Evolutionary conservation across 2,113 vertebrate species (phyloP), one percentile per base, ranked within the genome.

Genomic region (Empidonax traillii): DNA sequence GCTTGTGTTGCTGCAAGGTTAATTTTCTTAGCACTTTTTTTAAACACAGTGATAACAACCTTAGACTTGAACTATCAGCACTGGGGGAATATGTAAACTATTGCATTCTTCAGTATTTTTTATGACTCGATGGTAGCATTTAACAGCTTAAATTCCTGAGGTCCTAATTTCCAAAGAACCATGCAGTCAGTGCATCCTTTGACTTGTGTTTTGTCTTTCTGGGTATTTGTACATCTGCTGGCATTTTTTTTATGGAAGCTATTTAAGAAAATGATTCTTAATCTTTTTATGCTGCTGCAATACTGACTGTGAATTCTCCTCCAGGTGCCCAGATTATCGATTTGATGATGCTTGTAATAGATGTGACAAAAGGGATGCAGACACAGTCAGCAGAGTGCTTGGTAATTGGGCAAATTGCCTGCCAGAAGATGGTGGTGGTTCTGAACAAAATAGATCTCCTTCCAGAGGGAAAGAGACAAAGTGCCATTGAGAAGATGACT

Each of bases 331-430:
- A 99, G 97, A 99, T 99, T 92, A 99, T 99, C 35, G 99, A 99
- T 92, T 96, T 99, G 96, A 99, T 99, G 99, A 98, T 99, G 98
- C 97, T 99, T 83, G 99, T 99, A 90, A 99, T 99, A 58, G 99
- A 99, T 3, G 98, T 99, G 97, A 99, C 99, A 90, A 99, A 99
- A 95, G 99, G 99, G 6, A 98, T 99, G 98, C 99, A 99, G 98
- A 99, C 99, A 0, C 99, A 99, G 98, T 99, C 99, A 31, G 99
- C 99, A 4, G 99, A 99, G 94, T 99, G 99, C 97, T 98, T 99
- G 80, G 98, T 99, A 73, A 99, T 99, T 19, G 99, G 99, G 77
- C 99, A 99, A 91, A 99, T 99, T 33, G 99, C 99, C 86, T 99
- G 99, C 95, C 98, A 98, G 79, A 98, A 98, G 92, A 99, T 99